Evolutionary conservation across 1,140 invertebrate species (phyloP).

Genomic region (Meloidogyne hapla): DNA sequence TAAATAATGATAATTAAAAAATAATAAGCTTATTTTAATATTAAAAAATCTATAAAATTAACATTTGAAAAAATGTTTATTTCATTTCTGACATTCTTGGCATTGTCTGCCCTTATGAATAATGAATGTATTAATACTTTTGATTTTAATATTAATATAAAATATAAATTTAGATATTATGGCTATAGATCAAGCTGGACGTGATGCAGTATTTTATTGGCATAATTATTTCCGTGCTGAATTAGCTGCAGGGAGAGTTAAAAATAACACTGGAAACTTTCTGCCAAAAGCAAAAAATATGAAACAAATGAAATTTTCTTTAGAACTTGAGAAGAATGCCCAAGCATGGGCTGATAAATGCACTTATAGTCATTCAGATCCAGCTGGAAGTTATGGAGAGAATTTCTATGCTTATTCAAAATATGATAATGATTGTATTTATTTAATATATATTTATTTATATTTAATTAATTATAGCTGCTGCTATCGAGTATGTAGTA

Average conservation of each 20-base stretch:
- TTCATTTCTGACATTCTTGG: too few relatives aligned
- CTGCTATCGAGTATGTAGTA: background rate
- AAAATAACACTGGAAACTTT: background rate
- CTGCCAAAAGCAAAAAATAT: constrained; percentile 9
- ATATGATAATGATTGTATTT: too few relatives aligned
- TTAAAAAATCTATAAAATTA: too few relatives aligned
- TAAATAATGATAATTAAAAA: too few relatives aligned
- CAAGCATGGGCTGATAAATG: constrained; percentile 9
- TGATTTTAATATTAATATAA: too few relatives aligned
- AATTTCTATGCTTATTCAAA: background rate
- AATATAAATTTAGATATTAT: background rate
- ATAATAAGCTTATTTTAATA: too few relatives aligned
- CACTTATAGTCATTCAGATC: background rate
- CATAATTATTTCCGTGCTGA: constrained; percentile 13
- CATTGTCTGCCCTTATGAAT: too few relatives aligned
- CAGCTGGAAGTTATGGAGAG: background rate
- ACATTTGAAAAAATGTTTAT: too few relatives aligned
- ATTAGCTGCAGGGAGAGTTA: background rate
- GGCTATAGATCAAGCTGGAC: background rate
- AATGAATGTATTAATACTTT: too few relatives aligned
- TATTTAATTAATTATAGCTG: background rate
- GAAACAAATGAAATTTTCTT: constrained; percentile 3
- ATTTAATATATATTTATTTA: too few relatives aligned
- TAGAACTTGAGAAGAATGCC: background rate
- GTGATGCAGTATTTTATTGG: background rate